Conservation (phyloP, 2,113 vertebrate genomes). For the Lanius ludovicianus region DNA sequence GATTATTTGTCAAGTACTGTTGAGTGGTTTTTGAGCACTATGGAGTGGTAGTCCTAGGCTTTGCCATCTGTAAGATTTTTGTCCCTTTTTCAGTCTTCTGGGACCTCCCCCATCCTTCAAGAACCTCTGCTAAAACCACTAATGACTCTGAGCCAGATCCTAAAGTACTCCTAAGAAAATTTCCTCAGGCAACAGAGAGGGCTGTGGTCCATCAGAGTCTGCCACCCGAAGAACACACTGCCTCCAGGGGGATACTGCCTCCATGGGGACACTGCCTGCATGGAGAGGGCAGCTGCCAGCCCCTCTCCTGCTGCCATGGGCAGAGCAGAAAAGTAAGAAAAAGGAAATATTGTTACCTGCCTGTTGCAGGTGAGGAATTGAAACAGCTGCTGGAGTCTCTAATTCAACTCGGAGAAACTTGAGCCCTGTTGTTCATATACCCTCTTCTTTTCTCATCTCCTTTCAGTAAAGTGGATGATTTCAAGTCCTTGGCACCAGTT, state of each 20-base stretch:
- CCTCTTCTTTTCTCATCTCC: background rate
- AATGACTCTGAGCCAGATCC: background rate
- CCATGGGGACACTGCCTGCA: background rate
- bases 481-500: background rate
- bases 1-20: background rate
- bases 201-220: background rate
- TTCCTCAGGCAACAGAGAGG: background rate
- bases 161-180: background rate
- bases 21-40: background rate
- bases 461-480: background rate
- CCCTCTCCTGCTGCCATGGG: background rate
- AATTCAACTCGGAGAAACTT: background rate
- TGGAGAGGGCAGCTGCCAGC: accelerated
- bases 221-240: accelerated
- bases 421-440: background rate
- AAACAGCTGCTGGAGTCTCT: background rate
- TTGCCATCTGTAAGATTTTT: background rate
- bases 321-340: background rate
- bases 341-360: background rate
- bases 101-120: background rate
- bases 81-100: background rate
- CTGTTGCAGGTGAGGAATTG: background rate
- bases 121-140: background rate
- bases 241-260: background rate
- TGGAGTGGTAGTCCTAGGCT: background rate